Evolutionary conservation across 2,113 vertebrate species (phyloP).

Genomic region (Centropus unirufus): DNA sequence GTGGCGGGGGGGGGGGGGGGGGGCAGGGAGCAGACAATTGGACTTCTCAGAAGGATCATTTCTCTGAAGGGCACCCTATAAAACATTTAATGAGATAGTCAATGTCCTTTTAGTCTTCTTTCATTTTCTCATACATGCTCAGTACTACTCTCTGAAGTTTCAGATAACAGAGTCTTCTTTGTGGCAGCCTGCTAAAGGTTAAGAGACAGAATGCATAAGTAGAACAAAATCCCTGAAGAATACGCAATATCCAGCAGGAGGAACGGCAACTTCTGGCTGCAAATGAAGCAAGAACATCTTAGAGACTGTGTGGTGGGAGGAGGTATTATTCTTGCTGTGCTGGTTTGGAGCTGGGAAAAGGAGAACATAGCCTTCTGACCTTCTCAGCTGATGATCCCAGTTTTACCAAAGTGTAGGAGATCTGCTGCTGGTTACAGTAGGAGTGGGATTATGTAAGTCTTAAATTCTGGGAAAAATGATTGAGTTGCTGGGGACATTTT

Average conservation of each 20-base stretch:
- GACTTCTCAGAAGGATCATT: not conserved
- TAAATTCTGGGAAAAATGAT: not conserved
- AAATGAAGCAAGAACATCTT: not conserved
- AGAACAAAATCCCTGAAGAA: conserved; percentile 13
- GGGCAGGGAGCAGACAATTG: not conserved
- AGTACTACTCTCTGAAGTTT: not conserved
- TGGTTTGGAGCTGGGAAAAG: not conserved
- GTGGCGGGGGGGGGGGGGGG: not conserved
- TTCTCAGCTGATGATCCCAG: not conserved
- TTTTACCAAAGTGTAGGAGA: not conserved
- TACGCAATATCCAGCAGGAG: not conserved
- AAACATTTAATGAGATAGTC: conserved; percentile 16
- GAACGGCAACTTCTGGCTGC: not conserved
- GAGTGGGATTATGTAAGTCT: not conserved
- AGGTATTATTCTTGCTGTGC: not conserved
- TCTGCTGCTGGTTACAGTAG: not conserved
- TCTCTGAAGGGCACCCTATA: not conserved
- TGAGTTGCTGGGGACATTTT: not conserved
- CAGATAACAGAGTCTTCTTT: conserved; percentile 24
- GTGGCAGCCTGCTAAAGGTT: conserved; percentile 46
- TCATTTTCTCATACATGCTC: not conserved
- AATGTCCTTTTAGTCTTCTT: not conserved
- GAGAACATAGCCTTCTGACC: not conserved
- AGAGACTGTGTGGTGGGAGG: not conserved
- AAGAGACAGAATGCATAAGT: not conserved